Evolutionary conservation across 2,113 vertebrate species (phyloP).

Genomic region (Eulemur macaco): DNA sequence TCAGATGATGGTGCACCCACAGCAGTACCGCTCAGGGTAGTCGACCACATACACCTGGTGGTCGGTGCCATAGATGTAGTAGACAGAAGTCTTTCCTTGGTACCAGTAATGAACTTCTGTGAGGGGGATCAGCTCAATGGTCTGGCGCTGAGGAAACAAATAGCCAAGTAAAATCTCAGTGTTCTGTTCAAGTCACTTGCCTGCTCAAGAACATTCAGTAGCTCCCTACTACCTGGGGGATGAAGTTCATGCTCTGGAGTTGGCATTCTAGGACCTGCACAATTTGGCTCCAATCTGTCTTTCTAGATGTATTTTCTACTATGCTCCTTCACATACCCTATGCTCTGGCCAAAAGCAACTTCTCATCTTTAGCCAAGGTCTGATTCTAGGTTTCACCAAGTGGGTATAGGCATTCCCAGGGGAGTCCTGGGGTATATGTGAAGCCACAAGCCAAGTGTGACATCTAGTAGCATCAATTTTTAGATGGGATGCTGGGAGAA

Average conservation of each 20-base stretch:
- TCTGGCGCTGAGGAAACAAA: constrained; percentile 86
- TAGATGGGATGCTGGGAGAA: not conserved
- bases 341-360: not conserved
- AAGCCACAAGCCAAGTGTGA: not conserved
- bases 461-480: not conserved
- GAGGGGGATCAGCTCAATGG: constrained; percentile 89
- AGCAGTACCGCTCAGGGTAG: constrained; percentile 81
- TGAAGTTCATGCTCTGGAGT: not conserved
- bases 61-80: constrained; percentile 87
- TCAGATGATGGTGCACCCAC: constrained; percentile 73
- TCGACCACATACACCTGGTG: constrained; percentile 84
- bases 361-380: not conserved
- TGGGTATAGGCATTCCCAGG: not conserved
- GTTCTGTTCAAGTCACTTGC: not conserved
- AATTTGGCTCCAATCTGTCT: not conserved
- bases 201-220: not conserved
- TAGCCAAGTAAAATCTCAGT: not conserved
- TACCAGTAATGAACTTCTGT: constrained; percentile 87
- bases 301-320: not conserved
- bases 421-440: not conserved
- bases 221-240: not conserved
- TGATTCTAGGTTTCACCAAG: not conserved
- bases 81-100: constrained; percentile 83
- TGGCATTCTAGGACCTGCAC: not conserved
- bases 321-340: not conserved